Percentiles rank a stretch among this genome's conserved stretches.
phyloP scores from a whole-genome alignment of 2,113 vertebrate species.

The Trematocara zebra region DNA sequence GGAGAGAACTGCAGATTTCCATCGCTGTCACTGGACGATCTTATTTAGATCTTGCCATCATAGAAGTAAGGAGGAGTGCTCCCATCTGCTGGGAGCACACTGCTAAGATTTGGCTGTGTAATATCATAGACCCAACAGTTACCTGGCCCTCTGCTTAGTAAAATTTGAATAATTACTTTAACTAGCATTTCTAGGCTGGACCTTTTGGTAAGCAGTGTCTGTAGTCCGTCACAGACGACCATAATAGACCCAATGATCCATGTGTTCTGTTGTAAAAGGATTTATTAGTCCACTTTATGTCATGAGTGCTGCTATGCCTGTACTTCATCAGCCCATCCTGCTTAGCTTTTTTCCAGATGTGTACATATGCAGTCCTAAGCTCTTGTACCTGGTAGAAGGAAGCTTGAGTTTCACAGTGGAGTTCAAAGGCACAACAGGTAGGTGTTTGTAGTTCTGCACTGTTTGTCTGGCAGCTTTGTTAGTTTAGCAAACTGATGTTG shows the following conservation, averaged over 20 bases:
- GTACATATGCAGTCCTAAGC: background rate
- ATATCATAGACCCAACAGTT: background rate
- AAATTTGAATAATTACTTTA: background rate
- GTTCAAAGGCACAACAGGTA: conserved; percentile 12
- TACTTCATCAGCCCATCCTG: background rate
- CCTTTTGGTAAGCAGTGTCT: background rate
- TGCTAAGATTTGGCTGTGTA: background rate
- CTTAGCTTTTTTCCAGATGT: background rate
- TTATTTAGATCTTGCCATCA: background rate
- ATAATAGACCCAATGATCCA: background rate
- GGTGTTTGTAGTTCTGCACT: conserved; percentile 36
- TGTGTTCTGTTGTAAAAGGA: background rate
- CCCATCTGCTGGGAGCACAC: background rate
- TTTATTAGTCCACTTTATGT: background rate
- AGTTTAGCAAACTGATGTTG: conserved; percentile 54
- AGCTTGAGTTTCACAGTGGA: conserved; percentile 7
- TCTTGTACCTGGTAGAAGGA: background rate
- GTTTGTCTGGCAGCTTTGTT: conserved; percentile 51
- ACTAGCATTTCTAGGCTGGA: background rate
- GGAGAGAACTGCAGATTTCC: background rate
- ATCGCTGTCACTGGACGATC: background rate
- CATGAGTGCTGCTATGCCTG: background rate
- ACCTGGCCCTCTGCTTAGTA: background rate
- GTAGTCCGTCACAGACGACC: background rate
- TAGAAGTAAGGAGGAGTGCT: background rate